Evolutionary conservation across 1,140 invertebrate species (phyloP), one percentile per base, ranked within the genome.

Genomic region (Drosophila mayri): DNA sequence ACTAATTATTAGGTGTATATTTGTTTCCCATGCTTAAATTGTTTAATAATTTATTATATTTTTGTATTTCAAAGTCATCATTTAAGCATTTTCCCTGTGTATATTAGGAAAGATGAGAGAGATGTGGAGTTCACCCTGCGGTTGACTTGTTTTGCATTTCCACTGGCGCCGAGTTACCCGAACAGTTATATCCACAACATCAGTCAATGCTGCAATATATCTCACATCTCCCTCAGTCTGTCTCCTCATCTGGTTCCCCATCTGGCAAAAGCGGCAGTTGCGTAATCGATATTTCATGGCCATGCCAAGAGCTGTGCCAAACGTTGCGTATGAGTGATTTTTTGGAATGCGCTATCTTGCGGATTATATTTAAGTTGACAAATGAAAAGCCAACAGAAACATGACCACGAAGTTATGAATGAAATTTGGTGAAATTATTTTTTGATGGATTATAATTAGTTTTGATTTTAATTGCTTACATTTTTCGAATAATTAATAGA

Each of bases 241-340:
- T 32, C 44, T 25, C 4, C 18, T 38, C 47, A 55, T 35, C 14
- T 44, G 14, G 9, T n/a, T 18, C n/a, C 28, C 18, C n/a, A 37
- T 43, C 47, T 37, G 30, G 35, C 35, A 18, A 38, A 25, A 16
- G 30, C 40, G 28, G 40, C 65, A 66, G 73, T 88, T 82, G 74
- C 78, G 84, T 81, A 90, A 88, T 88, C 85, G 81, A 88, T 88
- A 85, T 85, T 90, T 76, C 81, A 90, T 81, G 76, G 74, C 85
- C 84, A 66, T 66, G 81, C 68, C 81, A 64, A 81, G 78, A 61
- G 58, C 49, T 32, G 40, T 38, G 84, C 62, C 32, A 65, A 50
- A 79, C 85, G 74, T 76, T 88, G 85, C 85, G 85, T 88, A 85
- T 85, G 85, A 90, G 79, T 85, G 85, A 90, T 88, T 85, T 81